These are phyloP conservation scores for Drosophila subobscura DNA, from an alignment of 1,140 invertebrate species.

Conservation along the genomic window DNA sequence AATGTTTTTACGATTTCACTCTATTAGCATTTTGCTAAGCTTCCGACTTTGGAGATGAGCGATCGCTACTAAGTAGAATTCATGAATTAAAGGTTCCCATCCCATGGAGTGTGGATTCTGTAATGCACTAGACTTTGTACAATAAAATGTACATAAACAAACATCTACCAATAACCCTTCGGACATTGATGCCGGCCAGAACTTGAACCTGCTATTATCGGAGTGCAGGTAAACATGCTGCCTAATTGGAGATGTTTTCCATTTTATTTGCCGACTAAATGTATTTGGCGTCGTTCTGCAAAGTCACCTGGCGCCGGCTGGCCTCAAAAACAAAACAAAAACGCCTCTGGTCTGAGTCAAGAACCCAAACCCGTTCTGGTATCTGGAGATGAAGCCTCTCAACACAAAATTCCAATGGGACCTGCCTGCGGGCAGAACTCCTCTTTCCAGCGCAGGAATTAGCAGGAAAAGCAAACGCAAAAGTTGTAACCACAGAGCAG, in stretches of 20 bases:
- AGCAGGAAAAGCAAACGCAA: not conserved
- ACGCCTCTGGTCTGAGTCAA: too few species aligned
- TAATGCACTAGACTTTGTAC: not conserved
- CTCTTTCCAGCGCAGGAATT: not conserved
- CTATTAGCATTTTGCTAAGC: constrained; percentile 23
- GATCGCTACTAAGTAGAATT: constrained; percentile 3
- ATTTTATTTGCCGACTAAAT: constrained; percentile 51
- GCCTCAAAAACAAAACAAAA: not conserved
- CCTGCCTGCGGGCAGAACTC: too few species aligned
- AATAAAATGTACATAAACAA: not conserved
- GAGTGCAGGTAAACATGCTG: constrained; percentile 4
- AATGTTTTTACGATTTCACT: constrained; percentile 28
- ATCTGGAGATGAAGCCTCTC: constrained; percentile 14
- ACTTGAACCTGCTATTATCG: not conserved
- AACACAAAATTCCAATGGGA: not conserved
- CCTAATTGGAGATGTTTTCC: constrained; percentile 24
- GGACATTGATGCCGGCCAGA: too few species aligned
- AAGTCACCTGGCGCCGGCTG: constrained; percentile 13
- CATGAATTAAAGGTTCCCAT: too few species aligned
- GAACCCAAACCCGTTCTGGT: constrained; percentile 21
- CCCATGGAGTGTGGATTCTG: too few species aligned
- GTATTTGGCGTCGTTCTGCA: constrained; percentile 50
- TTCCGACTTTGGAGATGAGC: constrained; percentile 23
- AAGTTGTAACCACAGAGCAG: not conserved
- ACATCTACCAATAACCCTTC: not conserved